Evolutionary conservation across 1,140 invertebrate genomes (phyloP).

Genomic region (Nomia melanderi): DNA sequence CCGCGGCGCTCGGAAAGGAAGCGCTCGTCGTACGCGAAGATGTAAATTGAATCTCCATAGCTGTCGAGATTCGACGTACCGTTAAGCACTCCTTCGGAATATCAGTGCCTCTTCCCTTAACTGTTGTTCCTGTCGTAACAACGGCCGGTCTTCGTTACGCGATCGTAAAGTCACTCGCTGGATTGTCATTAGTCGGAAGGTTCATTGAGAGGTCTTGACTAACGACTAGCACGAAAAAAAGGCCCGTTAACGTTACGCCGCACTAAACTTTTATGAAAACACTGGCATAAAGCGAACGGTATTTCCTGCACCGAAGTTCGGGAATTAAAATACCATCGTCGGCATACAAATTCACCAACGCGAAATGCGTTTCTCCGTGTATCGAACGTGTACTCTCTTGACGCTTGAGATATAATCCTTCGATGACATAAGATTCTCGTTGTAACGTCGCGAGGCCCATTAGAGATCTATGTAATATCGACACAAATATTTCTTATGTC

Average conservation of each 20-base stretch:
- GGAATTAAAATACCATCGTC: no score
- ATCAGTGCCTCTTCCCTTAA: not conserved
- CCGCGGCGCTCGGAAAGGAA: not conserved
- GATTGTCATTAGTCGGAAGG: not conserved
- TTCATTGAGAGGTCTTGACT: not conserved
- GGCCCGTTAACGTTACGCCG: not conserved
- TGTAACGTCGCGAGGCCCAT: no score
- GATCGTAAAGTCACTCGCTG: not conserved
- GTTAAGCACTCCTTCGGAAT: not conserved
- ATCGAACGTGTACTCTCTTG: no score
- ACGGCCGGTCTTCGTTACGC: not conserved
- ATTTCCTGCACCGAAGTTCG: no score
- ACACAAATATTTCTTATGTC: no score
- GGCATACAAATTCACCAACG: no score
- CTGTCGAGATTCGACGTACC: not conserved
- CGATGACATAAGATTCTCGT: no score
- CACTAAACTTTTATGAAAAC: no score
- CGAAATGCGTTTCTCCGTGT: no score
- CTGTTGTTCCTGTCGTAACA: not conserved
- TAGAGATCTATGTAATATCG: no score
- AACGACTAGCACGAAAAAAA: slow-evolving; percentile 20
- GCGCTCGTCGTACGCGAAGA: not conserved
- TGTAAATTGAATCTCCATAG: not conserved
- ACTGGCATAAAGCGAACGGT: no score
- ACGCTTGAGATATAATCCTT: no score